phyloP scores from a whole-genome alignment of 2,113 vertebrate species.

The Gymnogyps californianus region DNA sequence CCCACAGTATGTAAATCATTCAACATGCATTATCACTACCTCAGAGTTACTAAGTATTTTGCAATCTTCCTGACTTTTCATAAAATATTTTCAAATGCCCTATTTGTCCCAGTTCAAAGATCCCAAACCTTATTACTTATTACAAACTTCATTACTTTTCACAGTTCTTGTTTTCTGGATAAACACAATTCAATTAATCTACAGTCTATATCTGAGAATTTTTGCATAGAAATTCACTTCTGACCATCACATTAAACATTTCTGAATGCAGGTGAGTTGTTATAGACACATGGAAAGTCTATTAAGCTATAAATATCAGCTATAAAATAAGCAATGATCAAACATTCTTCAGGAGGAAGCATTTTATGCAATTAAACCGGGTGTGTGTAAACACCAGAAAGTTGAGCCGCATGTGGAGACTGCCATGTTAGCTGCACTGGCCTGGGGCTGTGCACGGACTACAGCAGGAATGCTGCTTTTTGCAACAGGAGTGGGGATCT shows the following conservation, averaged over 20 bases:
- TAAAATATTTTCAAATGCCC: neutral
- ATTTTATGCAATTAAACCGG: neutral
- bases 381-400: neutral
- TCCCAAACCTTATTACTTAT: neutral
- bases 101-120: neutral
- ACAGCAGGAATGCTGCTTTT: neutral
- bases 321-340: neutral
- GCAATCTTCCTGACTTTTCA: neutral
- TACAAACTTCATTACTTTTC: neutral
- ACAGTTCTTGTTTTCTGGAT: neutral
- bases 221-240: neutral
- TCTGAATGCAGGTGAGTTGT: neutral
- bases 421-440: neutral
- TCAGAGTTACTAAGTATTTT: neutral
- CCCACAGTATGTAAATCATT: neutral
- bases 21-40: neutral
- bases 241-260: neutral
- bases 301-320: neutral
- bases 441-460: neutral
- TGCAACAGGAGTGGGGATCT: neutral
- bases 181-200: neutral
- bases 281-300: neutral
- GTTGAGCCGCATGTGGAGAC: accelerated
- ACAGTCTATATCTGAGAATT: neutral
- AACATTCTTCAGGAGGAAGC: neutral